These are phyloP conservation scores for Prochilodus magdalenae DNA, from an alignment of 2,113 vertebrate genomes.

Conservation along the genomic window DNA sequence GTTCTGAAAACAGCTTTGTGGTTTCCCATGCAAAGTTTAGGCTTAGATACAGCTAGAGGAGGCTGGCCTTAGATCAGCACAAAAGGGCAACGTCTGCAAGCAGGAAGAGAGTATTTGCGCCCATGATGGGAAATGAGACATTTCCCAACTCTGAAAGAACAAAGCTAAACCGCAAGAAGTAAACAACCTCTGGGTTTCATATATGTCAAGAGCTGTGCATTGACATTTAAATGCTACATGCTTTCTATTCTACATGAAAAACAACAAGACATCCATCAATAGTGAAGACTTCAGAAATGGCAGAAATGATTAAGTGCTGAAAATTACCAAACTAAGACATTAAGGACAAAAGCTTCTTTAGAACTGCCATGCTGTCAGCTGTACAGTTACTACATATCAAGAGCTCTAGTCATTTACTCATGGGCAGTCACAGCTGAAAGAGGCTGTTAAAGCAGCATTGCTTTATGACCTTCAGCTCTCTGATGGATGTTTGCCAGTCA, in stretches of 20 bases:
- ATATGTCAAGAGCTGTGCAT: slow-evolving; percentile 35
- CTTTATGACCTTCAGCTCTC: slow-evolving; percentile 56
- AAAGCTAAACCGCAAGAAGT: slow-evolving; percentile 77
- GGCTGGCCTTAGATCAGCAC: slow-evolving; percentile 42
- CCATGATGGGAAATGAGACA: slow-evolving; percentile 76
- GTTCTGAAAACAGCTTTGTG: slow-evolving; percentile 41
- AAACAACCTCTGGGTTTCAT: slow-evolving; percentile 56
- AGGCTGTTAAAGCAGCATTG: slow-evolving; percentile 8
- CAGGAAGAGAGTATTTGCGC: slow-evolving; percentile 59
- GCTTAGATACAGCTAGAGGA: background rate
- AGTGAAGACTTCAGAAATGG: background rate
- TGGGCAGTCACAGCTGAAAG: slow-evolving; percentile 16
- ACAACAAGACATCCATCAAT: slow-evolving; percentile 20
- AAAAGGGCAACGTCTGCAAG: slow-evolving; percentile 19
- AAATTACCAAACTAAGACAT: background rate
- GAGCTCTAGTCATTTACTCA: slow-evolving; percentile 17
- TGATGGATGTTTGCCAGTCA: slow-evolving; percentile 57
- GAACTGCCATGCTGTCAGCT: background rate
- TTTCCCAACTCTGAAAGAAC: slow-evolving; percentile 75
- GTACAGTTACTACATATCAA: background rate
- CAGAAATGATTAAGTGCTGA: background rate
- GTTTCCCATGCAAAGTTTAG: slow-evolving; percentile 29
- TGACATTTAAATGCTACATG: slow-evolving; percentile 46
- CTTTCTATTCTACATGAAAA: slow-evolving; percentile 26
- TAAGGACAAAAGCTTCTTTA: slow-evolving; percentile 12